phyloP scores from a whole-genome alignment of 2,113 vertebrate genomes.

The Xiphophorus hellerii region DNA sequence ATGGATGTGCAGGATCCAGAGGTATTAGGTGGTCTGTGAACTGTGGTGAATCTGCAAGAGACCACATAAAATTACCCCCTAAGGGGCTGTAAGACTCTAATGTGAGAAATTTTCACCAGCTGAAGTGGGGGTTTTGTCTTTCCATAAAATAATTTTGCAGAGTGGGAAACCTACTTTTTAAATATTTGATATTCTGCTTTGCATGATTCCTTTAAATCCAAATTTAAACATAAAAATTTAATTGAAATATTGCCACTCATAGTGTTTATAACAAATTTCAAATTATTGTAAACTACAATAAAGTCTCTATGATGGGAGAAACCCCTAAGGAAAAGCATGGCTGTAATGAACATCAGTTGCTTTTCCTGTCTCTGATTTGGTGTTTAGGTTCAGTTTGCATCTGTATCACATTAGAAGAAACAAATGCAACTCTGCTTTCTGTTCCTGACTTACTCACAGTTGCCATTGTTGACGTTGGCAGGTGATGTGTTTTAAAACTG shows the following conservation, averaged over 20 bases:
- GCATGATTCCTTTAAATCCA: constrained; percentile 3
- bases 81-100: constrained; percentile 47
- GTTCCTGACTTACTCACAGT: constrained; percentile 42
- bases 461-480: constrained; percentile 49
- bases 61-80: constrained; percentile 61
- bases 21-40: constrained; percentile 63
- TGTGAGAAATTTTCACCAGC: constrained; percentile 47
- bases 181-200: constrained; percentile 2
- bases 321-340: constrained; percentile 27
- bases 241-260: constrained; percentile 23
- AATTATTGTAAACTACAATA: constrained; percentile 23
- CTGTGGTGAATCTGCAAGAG: constrained; percentile 54
- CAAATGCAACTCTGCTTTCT: constrained; percentile 47
- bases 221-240: constrained; percentile 9
- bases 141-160: constrained; percentile 21
- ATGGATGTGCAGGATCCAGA: constrained; percentile 55
- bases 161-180: background rate
- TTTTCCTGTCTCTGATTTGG: constrained; percentile 32
- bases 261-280: constrained; percentile 40
- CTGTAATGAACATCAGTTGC: constrained; percentile 30
- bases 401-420: constrained; percentile 45
- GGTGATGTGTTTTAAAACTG: constrained; percentile 20
- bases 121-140: constrained; percentile 31
- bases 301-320: constrained; percentile 15
- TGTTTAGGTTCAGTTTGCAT: constrained; percentile 38